Percentiles rank a stretch among this genome's conserved stretches.
Conservation (phyloP, 1,140 invertebrate species). For the Orius insidiosus region DNA sequence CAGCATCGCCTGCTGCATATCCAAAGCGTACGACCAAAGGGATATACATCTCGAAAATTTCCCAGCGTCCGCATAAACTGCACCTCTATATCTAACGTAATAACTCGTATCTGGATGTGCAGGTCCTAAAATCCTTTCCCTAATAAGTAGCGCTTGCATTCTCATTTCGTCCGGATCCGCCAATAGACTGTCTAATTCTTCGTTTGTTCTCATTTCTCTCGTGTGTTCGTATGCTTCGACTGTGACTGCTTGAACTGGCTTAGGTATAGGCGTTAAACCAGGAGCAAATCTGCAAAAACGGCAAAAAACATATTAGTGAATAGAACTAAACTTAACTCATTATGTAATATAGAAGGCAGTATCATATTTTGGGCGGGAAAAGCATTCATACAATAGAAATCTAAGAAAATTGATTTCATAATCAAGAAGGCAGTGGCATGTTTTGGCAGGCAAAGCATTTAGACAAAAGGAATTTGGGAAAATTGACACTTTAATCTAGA, state of each 20-base stretch:
- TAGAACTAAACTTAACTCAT: too few relatives aligned
- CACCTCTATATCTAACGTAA: slow-evolving; percentile 83
- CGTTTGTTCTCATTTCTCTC: slow-evolving; percentile 56
- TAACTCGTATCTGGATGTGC: slow-evolving; percentile 93
- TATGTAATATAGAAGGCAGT: too few relatives aligned
- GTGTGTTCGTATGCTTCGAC: slow-evolving; percentile 78
- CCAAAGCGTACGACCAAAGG: slow-evolving; percentile 91
- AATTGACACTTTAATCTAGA: too few relatives aligned
- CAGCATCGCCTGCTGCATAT: slow-evolving; percentile 86
- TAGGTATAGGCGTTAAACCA: slow-evolving; percentile 31
- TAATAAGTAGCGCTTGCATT: slow-evolving; percentile 87
- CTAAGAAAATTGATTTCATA: too few relatives aligned
- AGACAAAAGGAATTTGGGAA: too few relatives aligned
- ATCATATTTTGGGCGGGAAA: too few relatives aligned
- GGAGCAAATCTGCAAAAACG: slow-evolving; percentile 16
- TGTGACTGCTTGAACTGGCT: slow-evolving; percentile 44
- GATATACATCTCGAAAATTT: slow-evolving; percentile 81
- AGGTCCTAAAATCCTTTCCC: slow-evolving; percentile 79
- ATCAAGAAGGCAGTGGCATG: too few relatives aligned
- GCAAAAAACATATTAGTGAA: too few relatives aligned
- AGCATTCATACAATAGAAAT: too few relatives aligned
- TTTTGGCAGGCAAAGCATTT: too few relatives aligned
- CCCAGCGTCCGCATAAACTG: slow-evolving; percentile 86
- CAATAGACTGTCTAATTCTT: slow-evolving; percentile 68
- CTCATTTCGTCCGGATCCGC: slow-evolving; percentile 88